Evolutionary conservation across 1,140 invertebrate genomes (phyloP), one percentile per base, ranked within the genome.

Genomic region (Calliphora vicina): DNA sequence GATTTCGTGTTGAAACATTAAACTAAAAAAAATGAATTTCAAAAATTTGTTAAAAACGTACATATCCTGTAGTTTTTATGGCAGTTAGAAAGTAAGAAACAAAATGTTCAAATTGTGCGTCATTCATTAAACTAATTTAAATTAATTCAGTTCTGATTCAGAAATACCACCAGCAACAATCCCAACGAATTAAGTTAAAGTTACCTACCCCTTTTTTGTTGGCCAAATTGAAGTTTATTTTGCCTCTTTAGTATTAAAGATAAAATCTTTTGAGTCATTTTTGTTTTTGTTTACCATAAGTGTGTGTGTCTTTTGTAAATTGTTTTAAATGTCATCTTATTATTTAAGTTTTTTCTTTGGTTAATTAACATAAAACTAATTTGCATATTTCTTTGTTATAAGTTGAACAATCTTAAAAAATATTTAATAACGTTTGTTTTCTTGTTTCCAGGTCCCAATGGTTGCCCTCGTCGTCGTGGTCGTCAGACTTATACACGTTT

Each of bases 401-500:
- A 50, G 12, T 15, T 50, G 45, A n/a, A 50, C 1, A 50, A 50
- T 15, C 0, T 35, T 35, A 35, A 35, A 10, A 35, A 35, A 35
- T 35, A 35, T 76, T 78, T 78, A 25, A 29, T 29, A 17, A 74
- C 13, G 29, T 15, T 29, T 35, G n/a, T 74, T 29, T 29, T 9
- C 88, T 92, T 85, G 26, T 80, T 94, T 95, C 85, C 94, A 97
- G 98, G 97, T 91, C 98, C 98, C 43, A 99, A 98, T 90, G 97
- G 97, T 71, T 99, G 97, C 91, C 97, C 98, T 82, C 93, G 97
- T 88, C 94, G 97, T 88, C 93, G 97, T 87, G 97, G 97, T 78
- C 93, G 98, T 83, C 97, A 99, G 91, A 99, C 98, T 3, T 99
- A 99, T 93, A 99, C 97, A 83, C 95, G 97, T 86, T 98, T 97